Evolutionary conservation across 2,888 invertebrate species (phyloP).

Genomic region (Disparrhopalites patrizii): DNA sequence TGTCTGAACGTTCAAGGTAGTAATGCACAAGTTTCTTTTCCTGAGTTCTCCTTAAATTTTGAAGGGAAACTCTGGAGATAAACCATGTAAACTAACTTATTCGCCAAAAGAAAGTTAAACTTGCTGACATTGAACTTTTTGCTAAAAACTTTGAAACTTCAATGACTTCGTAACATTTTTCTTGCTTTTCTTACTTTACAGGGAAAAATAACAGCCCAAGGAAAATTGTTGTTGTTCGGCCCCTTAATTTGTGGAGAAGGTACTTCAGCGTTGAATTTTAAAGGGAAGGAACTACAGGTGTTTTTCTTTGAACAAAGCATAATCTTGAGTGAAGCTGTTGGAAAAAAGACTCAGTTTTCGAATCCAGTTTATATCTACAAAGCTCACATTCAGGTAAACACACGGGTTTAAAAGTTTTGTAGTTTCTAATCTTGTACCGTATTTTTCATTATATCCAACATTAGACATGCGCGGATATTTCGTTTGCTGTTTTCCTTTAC

Average conservation of each 20-base stretch:
- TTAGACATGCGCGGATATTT: no score
- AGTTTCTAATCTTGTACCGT: no score
- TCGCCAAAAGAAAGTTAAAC: no score
- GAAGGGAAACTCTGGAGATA: no score
- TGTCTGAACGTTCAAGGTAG: no score
- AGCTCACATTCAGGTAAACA: conserved; percentile 83
- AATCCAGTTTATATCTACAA: conserved; percentile 94
- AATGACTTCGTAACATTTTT: not conserved
- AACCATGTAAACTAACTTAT: no score
- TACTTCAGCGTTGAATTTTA: conserved; percentile 53
- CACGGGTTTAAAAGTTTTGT: not conserved
- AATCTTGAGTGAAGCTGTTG: conserved; percentile 91
- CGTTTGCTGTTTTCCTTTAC: no score
- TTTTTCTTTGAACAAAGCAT: conserved; percentile 98
- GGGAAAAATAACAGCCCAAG: conserved; percentile 97
- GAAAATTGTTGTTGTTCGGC: conserved; percentile 85
- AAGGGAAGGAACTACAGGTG: conserved; percentile 83
- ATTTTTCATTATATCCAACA: no score
- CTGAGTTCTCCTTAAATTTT: no score
- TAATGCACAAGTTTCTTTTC: no score
- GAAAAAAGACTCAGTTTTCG: conserved; percentile 85
- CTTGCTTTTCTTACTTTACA: conserved; percentile 55
- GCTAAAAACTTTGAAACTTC: not conserved
- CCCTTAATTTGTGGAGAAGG: conserved; percentile 68
- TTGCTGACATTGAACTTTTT: not conserved